A percentile compares a stretch with the other conserved stretches of the same genome.
phyloP scores from a whole-genome alignment of 2,113 vertebrate genomes.

The Melanocharis versteri region DNA sequence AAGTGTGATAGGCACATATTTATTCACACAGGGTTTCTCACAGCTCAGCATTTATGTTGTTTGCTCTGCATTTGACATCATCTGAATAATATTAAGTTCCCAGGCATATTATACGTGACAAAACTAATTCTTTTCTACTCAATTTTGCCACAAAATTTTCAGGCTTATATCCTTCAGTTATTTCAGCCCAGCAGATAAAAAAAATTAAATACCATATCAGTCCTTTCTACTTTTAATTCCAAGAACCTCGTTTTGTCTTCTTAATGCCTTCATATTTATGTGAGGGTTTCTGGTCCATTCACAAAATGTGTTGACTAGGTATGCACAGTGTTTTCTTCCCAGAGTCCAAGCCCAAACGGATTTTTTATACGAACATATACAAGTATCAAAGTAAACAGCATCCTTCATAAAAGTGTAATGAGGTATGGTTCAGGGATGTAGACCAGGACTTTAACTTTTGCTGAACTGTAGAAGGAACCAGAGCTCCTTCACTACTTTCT shows the following conservation, averaged over 20 bases:
- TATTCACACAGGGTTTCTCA: slow-evolving; percentile 35
- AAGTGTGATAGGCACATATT: slow-evolving; percentile 11
- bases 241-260: background rate
- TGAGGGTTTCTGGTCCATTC: background rate
- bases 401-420: background rate
- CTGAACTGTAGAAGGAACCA: background rate
- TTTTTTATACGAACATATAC: background rate
- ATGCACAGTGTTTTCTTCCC: background rate
- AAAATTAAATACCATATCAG: background rate
- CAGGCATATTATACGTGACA: slow-evolving; percentile 5
- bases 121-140: slow-evolving; percentile 1
- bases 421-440: background rate
- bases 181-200: background rate
- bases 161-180: background rate
- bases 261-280: background rate
- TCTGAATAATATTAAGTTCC: slow-evolving; percentile 22
- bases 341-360: background rate
- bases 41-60: slow-evolving; percentile 53
- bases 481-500: background rate
- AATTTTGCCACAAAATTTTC: background rate
- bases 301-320: background rate
- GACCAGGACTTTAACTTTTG: background rate
- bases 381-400: background rate
- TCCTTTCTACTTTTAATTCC: background rate
- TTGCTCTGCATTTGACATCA: slow-evolving; percentile 27